phyloP scores from a whole-genome alignment of 2,113 vertebrate species.

The Hirundichthys speculiger region DNA sequence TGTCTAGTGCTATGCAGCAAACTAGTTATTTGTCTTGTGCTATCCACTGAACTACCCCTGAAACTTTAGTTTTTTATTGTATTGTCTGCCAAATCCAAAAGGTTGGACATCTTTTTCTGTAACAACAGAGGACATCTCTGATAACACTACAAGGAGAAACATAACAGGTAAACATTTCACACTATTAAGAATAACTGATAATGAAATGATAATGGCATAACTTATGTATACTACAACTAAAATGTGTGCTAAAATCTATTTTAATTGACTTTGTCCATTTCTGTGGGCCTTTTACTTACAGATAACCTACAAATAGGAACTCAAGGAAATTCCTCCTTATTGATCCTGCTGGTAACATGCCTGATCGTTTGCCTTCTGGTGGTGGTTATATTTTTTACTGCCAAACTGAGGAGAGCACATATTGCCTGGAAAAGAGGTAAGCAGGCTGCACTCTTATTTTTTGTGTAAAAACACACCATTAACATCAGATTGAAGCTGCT shows the following conservation, averaged over 20 bases:
- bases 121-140: constrained; percentile 28
- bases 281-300: constrained; percentile 18
- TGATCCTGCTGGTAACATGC: constrained; percentile 85
- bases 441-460: neutral
- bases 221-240: neutral
- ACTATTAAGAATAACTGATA: neutral
- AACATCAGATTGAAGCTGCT: neutral
- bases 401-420: constrained; percentile 88
- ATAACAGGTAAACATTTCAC: constrained; percentile 47
- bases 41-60: neutral
- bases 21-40: too few relatives aligned
- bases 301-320: neutral
- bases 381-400: constrained; percentile 85
- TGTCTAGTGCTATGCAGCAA: too few relatives aligned
- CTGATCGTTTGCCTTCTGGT: constrained; percentile 84
- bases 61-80: neutral
- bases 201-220: neutral
- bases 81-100: constrained; percentile 15
- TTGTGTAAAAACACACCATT: neutral
- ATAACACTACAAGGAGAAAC: constrained; percentile 44
- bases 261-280: constrained; percentile 2
- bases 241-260: neutral
- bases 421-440: constrained; percentile 89
- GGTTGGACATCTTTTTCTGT: constrained; percentile 18
- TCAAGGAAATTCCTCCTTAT: constrained; percentile 60